Evolutionary conservation across 2,113 vertebrate genomes (phyloP).

Genomic region (Proterorhinus semilunaris): DNA sequence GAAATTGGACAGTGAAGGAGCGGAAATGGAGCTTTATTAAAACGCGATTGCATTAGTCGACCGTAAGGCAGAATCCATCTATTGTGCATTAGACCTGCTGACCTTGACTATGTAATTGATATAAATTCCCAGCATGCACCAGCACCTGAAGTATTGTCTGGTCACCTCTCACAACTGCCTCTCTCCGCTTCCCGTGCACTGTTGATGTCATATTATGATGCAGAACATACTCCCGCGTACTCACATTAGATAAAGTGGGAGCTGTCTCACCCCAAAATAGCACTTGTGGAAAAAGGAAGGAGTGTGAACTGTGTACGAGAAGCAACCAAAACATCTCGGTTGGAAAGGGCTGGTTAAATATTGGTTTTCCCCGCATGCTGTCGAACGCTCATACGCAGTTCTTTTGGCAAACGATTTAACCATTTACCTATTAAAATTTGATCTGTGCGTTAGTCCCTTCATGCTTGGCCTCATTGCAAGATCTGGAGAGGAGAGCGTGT

Average conservation of each 20-base stretch:
- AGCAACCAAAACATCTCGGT: conserved; percentile 3
- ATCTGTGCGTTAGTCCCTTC: conserved; percentile 15
- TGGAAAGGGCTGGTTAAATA: conserved; percentile 9
- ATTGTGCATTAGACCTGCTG: conserved; percentile 40
- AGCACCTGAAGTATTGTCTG: conserved; percentile 29
- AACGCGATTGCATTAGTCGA: conserved; percentile 58
- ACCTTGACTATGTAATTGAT: conserved; percentile 43
- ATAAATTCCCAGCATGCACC: conserved; percentile 47
- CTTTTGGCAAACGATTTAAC: conserved; percentile 15
- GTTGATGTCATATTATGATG: conserved; percentile 25
- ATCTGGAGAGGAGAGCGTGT: conserved; percentile 19
- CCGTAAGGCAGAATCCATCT: conserved; percentile 53
- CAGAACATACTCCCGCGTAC: conserved; percentile 35
- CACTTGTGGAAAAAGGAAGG: conserved; percentile 1
- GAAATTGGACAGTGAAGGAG: conserved; percentile 13
- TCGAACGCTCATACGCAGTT: conserved; percentile 13
- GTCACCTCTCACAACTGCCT: conserved; percentile 15
- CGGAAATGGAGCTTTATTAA: conserved; percentile 56
- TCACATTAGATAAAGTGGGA: conserved; percentile 28
- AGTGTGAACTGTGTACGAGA: conserved; percentile 27
- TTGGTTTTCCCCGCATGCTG: conserved; percentile 45
- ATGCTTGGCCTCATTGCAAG: conserved; percentile 19
- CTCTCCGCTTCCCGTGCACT: conserved; percentile 1
- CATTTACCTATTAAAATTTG: conserved; percentile 29
- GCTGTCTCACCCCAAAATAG: conserved; percentile 40